Evolutionary conservation across 2,888 invertebrate species (phyloP), one percentile per base, ranked within the genome.

Genomic region (Lochmaea capreae): DNA sequence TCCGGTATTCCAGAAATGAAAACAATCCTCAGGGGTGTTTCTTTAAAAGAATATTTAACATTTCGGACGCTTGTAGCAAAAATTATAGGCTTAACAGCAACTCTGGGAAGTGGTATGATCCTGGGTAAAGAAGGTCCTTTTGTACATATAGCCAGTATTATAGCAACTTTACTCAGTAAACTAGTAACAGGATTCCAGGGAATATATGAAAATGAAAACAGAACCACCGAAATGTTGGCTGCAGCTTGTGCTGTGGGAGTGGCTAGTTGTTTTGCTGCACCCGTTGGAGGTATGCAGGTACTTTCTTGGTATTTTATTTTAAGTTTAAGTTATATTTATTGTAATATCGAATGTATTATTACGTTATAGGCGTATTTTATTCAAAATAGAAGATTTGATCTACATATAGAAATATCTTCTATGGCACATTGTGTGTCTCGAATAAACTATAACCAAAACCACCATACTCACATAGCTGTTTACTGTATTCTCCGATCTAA

Each of bases 1-100:
- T 98, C 98, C 67, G 98, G 98, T 74, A 98, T 99, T 83, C 98
- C 98, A 62, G 99, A 99, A 89, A 98, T 99, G 97, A 99, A 99
- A 90, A 99, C 98, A 4, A 98, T 99, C 77, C 90, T 96, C 18
- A 91, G 98, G 78, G 99, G 99, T 61, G 98, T 99, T 1, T 95
- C 97, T 61, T 89, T 99, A 71, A 98, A 99, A 88, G 99, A 99
- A 87, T 99, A 98, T 88, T 90, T 99, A 76, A 98, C 98, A 62
- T 96, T 97, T 86, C 91, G 96, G 80, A 99, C 98, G 0, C 89
- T 99, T 74, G 91, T 99, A 71, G 96, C 98, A 68, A 99, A 99
- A 90, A 92, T 85, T n/a, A 93, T 97, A 74, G 99, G 99, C 57
- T 90, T 99, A 73, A 97, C 97, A 62, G 97, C 98, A 66, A 97